A percentile compares a stretch with the other conserved stretches of the same genome.
These are phyloP conservation scores for Sycophila texana DNA, from an alignment of 2,888 invertebrate species.

Conservation along the genomic window DNA sequence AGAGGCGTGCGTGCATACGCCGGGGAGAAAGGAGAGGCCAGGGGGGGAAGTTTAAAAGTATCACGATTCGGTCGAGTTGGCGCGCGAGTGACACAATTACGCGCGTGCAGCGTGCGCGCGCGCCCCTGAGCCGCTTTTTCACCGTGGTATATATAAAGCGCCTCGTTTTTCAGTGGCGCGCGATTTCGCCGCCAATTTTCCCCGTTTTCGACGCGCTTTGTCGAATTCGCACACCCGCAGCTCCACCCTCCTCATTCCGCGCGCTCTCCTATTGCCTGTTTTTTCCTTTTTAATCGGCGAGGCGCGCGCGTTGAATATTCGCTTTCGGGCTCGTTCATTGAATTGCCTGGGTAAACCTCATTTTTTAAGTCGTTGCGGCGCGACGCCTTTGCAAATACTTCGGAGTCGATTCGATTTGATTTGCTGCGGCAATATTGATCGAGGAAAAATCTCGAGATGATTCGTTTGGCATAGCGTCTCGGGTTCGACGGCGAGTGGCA, in stretches of 20 bases:
- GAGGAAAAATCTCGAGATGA: no score
- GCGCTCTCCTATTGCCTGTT: neutral
- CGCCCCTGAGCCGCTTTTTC: slow-evolving; percentile 27
- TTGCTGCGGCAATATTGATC: no score
- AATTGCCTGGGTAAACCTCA: slow-evolving; percentile 11
- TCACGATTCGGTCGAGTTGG: slow-evolving; percentile 35
- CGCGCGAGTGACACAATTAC: slow-evolving; percentile 49
- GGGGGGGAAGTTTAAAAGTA: slow-evolving; percentile 37
- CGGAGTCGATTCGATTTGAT: no score
- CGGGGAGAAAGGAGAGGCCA: neutral
- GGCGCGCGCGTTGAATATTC: slow-evolving; percentile 20
- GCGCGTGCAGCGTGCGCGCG: neutral
- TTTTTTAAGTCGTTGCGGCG: neutral
- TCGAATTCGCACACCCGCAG: no score
- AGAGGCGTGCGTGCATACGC: neutral
- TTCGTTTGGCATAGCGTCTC: no score
- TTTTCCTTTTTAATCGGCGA: slow-evolving; percentile 11
- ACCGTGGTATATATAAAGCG: neutral
- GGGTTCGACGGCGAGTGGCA: no score
- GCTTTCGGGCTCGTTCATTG: slow-evolving; percentile 17
- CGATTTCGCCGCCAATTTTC: slow-evolving; percentile 13
- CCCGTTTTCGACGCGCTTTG: neutral
- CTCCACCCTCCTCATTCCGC: no score
- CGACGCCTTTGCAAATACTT: no score
- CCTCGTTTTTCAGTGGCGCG: neutral